Evolutionary conservation across 23 tunicate genomes (phyloP).

Genomic region (Ciona savignyi): DNA sequence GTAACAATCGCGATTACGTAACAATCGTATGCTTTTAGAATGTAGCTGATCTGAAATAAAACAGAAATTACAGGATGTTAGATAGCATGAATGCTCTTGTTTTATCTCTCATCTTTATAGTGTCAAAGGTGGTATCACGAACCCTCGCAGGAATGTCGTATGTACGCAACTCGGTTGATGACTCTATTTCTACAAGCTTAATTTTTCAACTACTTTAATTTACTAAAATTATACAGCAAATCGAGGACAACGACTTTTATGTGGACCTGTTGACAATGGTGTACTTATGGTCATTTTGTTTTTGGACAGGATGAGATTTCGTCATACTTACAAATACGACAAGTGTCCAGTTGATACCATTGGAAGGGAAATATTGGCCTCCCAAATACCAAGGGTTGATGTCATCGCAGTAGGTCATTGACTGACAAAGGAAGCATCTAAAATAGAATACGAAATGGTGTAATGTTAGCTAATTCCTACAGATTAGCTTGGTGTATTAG

Average conservation of each 20-base stretch:
- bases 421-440: conserved; percentile 82
- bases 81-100: no score
- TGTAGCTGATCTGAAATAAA: conserved; percentile 41
- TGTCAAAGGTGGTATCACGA: no score
- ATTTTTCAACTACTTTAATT: background rate
- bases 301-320: no score
- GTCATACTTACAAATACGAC: conserved; percentile 52
- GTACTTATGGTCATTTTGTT: no score
- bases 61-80: background rate
- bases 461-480: no score
- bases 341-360: conserved; percentile 47
- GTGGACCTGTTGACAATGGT: no score
- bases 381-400: conserved; percentile 66
- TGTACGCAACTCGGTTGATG: background rate
- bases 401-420: conserved; percentile 38
- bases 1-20: conserved; percentile 75
- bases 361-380: conserved; percentile 45
- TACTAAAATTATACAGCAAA: no score
- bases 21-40: conserved; percentile 81
- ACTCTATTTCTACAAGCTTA: background rate
- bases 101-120: no score
- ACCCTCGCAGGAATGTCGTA: no score
- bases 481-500: no score
- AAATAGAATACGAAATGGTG: no score
- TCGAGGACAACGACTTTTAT: no score